Evolutionary conservation across 2,888 invertebrate genomes (phyloP).

Genomic region (Drosophila parthenogenetica): DNA sequence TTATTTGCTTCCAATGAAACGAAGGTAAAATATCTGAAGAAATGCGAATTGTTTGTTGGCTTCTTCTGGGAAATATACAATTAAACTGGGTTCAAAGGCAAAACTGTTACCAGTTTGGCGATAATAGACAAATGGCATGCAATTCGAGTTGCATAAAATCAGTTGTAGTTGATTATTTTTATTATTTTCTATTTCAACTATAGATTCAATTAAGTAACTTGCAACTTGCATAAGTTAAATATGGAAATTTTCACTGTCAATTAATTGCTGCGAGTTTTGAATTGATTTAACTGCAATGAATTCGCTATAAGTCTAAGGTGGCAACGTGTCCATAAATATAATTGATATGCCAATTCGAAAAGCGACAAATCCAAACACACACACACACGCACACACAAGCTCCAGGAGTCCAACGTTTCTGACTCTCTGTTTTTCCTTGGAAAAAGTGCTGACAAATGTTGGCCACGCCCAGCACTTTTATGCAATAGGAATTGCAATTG

Average conservation of each 20-base stretch:
- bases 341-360: slow-evolving; percentile 75
- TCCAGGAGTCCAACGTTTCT: not conserved
- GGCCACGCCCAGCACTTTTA: slow-evolving; percentile 54
- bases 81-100: slow-evolving; percentile 40
- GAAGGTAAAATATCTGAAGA: slow-evolving; percentile 35
- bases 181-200: slow-evolving; percentile 9
- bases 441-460: slow-evolving; percentile 70
- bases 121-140: slow-evolving; percentile 36
- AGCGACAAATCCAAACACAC: slow-evolving; percentile 37
- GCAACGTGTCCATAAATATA: slow-evolving; percentile 75
- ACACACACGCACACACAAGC: not conserved
- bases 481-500: slow-evolving; percentile 37
- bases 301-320: slow-evolving; percentile 50
- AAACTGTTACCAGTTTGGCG: slow-evolving; percentile 8
- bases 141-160: slow-evolving; percentile 35
- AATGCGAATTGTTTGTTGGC: slow-evolving; percentile 40
- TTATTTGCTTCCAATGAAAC: not conserved
- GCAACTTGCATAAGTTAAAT: slow-evolving; percentile 59
- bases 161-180: slow-evolving; percentile 11
- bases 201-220: slow-evolving; percentile 50
- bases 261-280: slow-evolving; percentile 59
- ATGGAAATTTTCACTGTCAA: slow-evolving; percentile 65
- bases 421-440: not conserved
- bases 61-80: slow-evolving; percentile 48
- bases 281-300: slow-evolving; percentile 66